Percentiles rank a stretch among this genome's conserved stretches.
phyloP scores from a whole-genome alignment of 2,888 invertebrate species.

The Oxyteleia sp. region DNA sequence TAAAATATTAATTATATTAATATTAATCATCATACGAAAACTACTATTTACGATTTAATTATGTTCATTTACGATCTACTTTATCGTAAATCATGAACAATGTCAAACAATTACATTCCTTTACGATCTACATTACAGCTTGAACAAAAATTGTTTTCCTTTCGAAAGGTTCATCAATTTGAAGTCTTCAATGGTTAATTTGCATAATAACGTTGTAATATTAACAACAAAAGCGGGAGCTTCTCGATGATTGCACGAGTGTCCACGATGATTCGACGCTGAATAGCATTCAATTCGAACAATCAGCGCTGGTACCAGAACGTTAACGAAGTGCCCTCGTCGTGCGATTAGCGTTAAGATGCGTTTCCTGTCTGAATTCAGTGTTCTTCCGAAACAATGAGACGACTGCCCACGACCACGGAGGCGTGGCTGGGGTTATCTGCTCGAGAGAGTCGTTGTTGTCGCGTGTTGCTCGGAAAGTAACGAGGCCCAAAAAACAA shows the following conservation, averaged over 20 bases:
- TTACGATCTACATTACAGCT: no score
- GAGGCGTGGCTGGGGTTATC: slow-evolving; percentile 33
- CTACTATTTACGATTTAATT: no score
- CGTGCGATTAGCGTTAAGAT: slow-evolving; percentile 61
- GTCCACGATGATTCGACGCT: slow-evolving; percentile 41
- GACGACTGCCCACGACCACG: slow-evolving; percentile 48
- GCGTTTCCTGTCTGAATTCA: slow-evolving; percentile 52
- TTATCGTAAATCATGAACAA: no score
- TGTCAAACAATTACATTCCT: no score
- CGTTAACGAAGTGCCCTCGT: slow-evolving; percentile 57
- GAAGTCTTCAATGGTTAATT: slow-evolving; percentile 1
- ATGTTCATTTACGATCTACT: no score
- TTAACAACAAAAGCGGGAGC: slow-evolving; percentile 33
- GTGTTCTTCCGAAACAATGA: slow-evolving; percentile 65
- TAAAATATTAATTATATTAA: no score
- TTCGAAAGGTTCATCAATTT: no score
- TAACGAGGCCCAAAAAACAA: slow-evolving; percentile 54
- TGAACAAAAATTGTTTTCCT: no score
- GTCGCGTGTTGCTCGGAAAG: slow-evolving; percentile 34
- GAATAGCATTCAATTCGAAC: slow-evolving; percentile 55
- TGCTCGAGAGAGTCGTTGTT: slow-evolving; percentile 10
- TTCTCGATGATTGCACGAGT: slow-evolving; percentile 35
- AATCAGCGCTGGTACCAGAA: slow-evolving; percentile 29
- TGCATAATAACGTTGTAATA: slow-evolving; percentile 36
- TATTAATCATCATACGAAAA: no score